Percentiles rank a stretch among this genome's conserved stretches.
These are phyloP conservation scores for Allenopithecus nigroviridis DNA, from an alignment of 2,797 vertebrate genomes.

Conservation along the genomic window DNA sequence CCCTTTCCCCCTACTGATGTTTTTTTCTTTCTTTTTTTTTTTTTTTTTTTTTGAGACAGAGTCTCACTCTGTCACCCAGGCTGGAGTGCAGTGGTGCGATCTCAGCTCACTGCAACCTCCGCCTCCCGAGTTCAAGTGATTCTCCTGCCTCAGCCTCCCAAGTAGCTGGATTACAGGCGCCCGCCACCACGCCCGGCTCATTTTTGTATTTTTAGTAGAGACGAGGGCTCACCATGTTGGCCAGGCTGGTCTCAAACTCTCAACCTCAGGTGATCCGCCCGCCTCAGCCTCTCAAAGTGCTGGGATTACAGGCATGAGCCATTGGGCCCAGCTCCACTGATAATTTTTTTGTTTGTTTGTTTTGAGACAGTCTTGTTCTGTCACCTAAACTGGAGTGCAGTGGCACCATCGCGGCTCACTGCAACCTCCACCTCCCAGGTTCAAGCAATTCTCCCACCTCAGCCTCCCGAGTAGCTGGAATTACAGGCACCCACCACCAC, in stretches of 20 bases:
- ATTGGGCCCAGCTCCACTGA: not conserved
- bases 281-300: not conserved
- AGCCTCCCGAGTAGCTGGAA: no score
- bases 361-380: no score
- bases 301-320: not conserved
- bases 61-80: no score
- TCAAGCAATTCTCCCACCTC: no score
- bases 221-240: not conserved
- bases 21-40: no score
- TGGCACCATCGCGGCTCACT: no score
- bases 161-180: not conserved
- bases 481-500: fast-evolving
- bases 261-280: not conserved
- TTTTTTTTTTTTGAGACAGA: no score
- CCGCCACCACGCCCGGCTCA: not conserved
- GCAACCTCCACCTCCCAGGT: no score
- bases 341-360: no score
- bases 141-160: not conserved
- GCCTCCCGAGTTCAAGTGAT: not conserved
- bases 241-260: not conserved
- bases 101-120: no score
- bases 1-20: not conserved
- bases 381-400: no score
- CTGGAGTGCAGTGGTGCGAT: no score
- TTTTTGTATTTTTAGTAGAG: not conserved